Conservation (phyloP, 2,113 vertebrate species). For the Mirza zaza region DNA sequence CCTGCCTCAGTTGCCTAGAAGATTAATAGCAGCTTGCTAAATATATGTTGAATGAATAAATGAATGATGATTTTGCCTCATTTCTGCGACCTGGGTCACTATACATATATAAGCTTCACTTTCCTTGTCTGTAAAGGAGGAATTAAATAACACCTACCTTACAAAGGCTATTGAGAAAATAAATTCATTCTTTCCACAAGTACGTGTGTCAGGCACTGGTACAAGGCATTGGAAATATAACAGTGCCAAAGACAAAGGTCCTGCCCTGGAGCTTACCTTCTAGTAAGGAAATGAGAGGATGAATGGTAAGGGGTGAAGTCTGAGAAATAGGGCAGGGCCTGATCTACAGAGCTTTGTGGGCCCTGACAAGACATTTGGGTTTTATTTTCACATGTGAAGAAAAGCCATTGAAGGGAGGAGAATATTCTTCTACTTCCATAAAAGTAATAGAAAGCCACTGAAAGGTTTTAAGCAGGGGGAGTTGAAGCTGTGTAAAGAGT, state of each 20-base stretch:
- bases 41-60: neutral
- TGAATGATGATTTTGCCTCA: neutral
- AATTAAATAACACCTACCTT: neutral
- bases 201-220: neutral
- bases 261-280: neutral
- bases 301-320: neutral
- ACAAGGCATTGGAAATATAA: neutral
- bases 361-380: neutral
- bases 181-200: neutral
- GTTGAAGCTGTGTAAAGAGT: neutral
- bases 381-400: neutral
- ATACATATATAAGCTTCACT: neutral
- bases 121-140: neutral
- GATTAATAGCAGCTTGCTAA: neutral
- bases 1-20: neutral
- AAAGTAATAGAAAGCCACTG: neutral
- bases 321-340: neutral
- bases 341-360: neutral
- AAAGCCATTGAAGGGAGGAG: neutral
- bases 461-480: neutral
- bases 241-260: neutral
- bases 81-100: neutral
- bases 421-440: neutral
- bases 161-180: neutral
- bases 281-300: neutral